Percentiles rank a stretch among this genome's conserved stretches.
phyloP scores from a whole-genome alignment of 2,888 invertebrate genomes.

The Chironomus riparius region DNA sequence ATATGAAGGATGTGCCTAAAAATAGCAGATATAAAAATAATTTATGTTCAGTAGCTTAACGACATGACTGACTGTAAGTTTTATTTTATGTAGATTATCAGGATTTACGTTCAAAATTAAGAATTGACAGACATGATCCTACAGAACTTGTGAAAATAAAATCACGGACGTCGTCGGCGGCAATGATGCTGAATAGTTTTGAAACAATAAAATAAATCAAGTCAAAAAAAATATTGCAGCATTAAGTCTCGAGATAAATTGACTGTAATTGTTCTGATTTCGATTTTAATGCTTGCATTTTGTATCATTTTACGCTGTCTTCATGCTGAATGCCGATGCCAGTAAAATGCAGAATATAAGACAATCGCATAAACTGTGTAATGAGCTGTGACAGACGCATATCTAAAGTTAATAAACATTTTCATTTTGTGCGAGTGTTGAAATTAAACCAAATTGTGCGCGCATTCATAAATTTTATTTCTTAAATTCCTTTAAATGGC shows the following conservation, averaged over 20 bases:
- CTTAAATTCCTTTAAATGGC: no score
- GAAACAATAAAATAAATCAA: no score
- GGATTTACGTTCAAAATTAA: no score
- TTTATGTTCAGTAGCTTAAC: not conserved
- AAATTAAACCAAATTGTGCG: not conserved
- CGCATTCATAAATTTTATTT: not conserved
- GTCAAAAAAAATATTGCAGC: no score
- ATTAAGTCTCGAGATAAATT: no score
- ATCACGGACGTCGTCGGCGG: no score
- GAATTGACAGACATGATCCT: no score
- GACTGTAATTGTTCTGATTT: no score
- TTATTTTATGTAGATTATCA: not conserved
- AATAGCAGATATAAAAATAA: constrained; percentile 21
- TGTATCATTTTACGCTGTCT: not conserved
- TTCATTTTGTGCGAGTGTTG: not conserved
- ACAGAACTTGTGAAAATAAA: no score
- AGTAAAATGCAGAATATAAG: not conserved
- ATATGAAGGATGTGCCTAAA: constrained; percentile 47
- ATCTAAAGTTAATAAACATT: not conserved
- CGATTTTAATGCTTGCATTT: not conserved
- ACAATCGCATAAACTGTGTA: not conserved
- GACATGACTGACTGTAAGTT: not conserved
- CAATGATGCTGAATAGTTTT: no score
- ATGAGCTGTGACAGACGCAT: constrained; percentile 1
- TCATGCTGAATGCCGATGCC: not conserved